Evolutionary conservation across 1,140 invertebrate species (phyloP).

Genomic region (Drosophila littoralis): DNA sequence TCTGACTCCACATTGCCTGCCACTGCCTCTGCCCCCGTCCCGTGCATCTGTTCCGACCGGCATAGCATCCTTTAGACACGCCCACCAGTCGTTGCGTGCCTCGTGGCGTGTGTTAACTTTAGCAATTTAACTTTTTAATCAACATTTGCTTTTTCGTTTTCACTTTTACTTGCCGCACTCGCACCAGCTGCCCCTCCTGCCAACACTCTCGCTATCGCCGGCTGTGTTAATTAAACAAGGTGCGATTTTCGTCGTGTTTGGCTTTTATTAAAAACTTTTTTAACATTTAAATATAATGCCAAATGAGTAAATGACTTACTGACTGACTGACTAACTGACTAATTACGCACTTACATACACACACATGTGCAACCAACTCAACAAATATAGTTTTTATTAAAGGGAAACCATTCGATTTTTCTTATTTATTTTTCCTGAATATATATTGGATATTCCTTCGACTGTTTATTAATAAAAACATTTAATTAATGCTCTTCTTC

Average conservation of each 20-base stretch:
- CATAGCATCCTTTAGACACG: slow-evolving; percentile 1
- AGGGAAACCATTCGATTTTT: background rate
- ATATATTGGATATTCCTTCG: background rate
- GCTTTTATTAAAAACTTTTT: slow-evolving; percentile 61
- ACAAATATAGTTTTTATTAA: background rate
- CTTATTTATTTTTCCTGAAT: background rate
- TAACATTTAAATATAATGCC: slow-evolving; percentile 34
- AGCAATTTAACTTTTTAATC: slow-evolving; percentile 81
- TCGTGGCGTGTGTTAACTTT: slow-evolving; percentile 67
- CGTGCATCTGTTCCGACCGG: background rate
- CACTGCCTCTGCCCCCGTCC: background rate
- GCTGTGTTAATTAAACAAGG: slow-evolving; percentile 69
- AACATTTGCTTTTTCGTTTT: slow-evolving; percentile 78
- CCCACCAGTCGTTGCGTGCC: slow-evolving; percentile 21
- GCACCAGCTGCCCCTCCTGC: slow-evolving; percentile 20
- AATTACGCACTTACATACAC: background rate
- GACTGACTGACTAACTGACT: slow-evolving; percentile 22
- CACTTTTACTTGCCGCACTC: slow-evolving; percentile 66
- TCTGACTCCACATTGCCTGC: background rate
- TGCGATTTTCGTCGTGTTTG: slow-evolving; percentile 59
- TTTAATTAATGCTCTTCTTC: no score
- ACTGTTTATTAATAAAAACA: no score
- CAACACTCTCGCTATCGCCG: slow-evolving; percentile 13
- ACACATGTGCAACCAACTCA: background rate
- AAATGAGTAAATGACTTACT: slow-evolving; percentile 31